Percentiles rank a stretch among this genome's conserved stretches.
These are phyloP conservation scores for Anarsia innoxiella DNA, from an alignment of 2,888 invertebrate genomes.

Conservation along the genomic window DNA sequence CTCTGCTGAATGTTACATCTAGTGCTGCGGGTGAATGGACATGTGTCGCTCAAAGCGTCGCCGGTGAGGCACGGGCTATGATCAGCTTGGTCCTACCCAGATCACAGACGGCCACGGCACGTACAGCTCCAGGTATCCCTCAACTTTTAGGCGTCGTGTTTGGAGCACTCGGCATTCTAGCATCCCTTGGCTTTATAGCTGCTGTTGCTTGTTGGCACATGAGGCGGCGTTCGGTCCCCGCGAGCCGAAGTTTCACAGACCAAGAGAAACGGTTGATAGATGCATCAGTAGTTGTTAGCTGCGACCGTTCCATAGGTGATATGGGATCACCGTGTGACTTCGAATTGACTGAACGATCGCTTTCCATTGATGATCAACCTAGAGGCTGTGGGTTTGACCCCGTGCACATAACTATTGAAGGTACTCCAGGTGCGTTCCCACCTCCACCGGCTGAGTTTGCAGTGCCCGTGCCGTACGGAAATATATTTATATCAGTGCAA, in stretches of 20 bases:
- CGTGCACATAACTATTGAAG: conserved; percentile 78
- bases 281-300: conserved; percentile 79
- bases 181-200: conserved; percentile 77
- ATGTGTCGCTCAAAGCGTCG: conserved; percentile 83
- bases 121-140: conserved; percentile 83
- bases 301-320: conserved; percentile 80
- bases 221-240: conserved; percentile 81
- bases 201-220: conserved; percentile 77
- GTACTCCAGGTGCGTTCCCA: conserved; percentile 63
- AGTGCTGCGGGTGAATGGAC: conserved; percentile 90
- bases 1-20: conserved; percentile 87
- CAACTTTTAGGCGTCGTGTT: conserved; percentile 83
- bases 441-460: conserved; percentile 74
- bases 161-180: conserved; percentile 81
- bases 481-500: conserved; percentile 91
- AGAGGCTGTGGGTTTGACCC: conserved; percentile 73
- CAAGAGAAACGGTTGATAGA: conserved; percentile 91
- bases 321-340: conserved; percentile 74
- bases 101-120: conserved; percentile 85
- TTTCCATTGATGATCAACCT: conserved; percentile 50
- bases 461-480: conserved; percentile 77
- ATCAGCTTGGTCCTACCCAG: conserved; percentile 70
- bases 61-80: conserved; percentile 78
- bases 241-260: conserved; percentile 84
- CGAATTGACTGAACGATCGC: conserved; percentile 62